Percentiles rank a stretch among this genome's conserved stretches.
Conservation (phyloP, 2,113 vertebrate genomes). For the Barbus barbus region DNA sequence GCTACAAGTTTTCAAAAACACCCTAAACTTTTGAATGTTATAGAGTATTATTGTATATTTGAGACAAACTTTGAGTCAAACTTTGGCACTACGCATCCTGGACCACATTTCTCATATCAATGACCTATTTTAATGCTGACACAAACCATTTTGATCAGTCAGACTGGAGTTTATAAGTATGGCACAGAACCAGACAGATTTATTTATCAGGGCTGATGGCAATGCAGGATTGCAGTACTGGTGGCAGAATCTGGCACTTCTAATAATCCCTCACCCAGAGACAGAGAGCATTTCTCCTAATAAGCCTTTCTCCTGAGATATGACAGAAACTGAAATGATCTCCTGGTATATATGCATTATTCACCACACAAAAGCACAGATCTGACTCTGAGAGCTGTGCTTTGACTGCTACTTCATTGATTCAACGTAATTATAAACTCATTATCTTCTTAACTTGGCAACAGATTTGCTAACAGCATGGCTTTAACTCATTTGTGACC, state of each 20-base stretch:
- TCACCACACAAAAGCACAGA: conserved; percentile 10
- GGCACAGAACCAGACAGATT: conserved; percentile 39
- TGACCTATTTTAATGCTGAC: conserved; percentile 8
- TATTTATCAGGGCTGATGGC: conserved; percentile 49
- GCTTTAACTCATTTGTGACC: background rate
- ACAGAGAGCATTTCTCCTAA: conserved; percentile 38
- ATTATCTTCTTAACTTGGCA: conserved; percentile 2
- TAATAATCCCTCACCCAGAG: conserved; percentile 59
- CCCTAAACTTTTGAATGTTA: background rate
- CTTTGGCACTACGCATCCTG: background rate
- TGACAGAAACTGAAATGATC: background rate
- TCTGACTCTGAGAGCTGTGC: background rate
- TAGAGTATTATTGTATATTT: no score
- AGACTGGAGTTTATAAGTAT: conserved; percentile 2
- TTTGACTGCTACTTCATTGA: background rate
- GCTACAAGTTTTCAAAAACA: background rate
- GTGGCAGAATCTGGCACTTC: conserved; percentile 59
- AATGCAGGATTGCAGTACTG: conserved; percentile 18
- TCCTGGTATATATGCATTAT: background rate
- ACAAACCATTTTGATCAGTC: conserved; percentile 24
- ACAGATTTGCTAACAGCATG: background rate
- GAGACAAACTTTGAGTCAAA: no score
- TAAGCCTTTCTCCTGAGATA: background rate
- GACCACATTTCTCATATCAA: background rate
- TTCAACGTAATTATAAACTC: conserved; percentile 21